phyloP scores from a whole-genome alignment of 2,888 invertebrate genomes.

The Synanthedon myopaeformis region DNA sequence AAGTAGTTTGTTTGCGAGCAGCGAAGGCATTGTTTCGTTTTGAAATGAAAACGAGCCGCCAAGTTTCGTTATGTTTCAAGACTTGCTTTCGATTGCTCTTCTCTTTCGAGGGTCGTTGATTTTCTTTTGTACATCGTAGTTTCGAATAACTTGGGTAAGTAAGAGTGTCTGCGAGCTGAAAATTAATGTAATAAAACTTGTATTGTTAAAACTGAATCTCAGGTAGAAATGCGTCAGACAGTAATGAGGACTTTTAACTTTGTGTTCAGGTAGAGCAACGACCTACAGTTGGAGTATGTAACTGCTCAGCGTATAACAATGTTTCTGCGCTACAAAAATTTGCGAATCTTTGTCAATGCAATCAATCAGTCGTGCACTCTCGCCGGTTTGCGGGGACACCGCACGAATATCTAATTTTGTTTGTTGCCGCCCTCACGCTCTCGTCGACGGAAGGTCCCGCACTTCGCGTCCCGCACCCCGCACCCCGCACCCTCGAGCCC shows the following conservation, averaged over 20 bases:
- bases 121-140: constrained; percentile 16
- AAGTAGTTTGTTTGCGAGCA: constrained; percentile 35
- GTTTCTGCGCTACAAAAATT: constrained; percentile 11
- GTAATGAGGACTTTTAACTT: constrained; percentile 4
- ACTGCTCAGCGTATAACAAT: constrained; percentile 2
- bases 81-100: constrained; percentile 24
- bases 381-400: constrained; percentile 58
- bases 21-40: constrained; percentile 30
- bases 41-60: constrained; percentile 26
- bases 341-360: constrained; percentile 41
- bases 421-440: constrained; percentile 29
- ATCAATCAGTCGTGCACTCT: constrained; percentile 60
- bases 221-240: constrained; percentile 3
- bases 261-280: not conserved
- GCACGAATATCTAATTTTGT: constrained; percentile 68
- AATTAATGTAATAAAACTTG: not conserved
- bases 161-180: not conserved
- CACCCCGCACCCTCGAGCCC: constrained; percentile 7
- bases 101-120: constrained; percentile 16
- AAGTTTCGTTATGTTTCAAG: constrained; percentile 18
- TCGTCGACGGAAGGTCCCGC: constrained; percentile 11
- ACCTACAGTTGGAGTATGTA: not conserved
- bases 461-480: constrained; percentile 12
- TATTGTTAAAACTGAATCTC: not conserved
- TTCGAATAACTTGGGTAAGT: constrained; percentile 14